Percentiles rank a stretch among this genome's conserved stretches.
phyloP scores from a whole-genome alignment of 2,797 vertebrate genomes.

The Xiphophorus birchmanni region DNA sequence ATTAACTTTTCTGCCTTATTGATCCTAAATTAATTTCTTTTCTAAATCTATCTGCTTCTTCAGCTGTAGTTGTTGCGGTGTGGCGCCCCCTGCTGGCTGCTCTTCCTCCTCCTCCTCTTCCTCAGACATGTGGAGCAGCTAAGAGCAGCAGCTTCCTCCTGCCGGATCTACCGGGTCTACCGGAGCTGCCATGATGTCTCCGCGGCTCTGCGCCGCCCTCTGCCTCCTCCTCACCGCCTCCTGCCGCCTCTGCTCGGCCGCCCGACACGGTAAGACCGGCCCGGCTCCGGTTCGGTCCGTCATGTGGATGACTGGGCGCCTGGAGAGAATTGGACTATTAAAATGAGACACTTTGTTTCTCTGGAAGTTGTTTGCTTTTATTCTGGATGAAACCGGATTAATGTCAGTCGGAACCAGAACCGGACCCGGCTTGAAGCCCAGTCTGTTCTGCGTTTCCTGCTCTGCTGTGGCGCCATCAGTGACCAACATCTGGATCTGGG shows the following conservation, averaged over 20 bases:
- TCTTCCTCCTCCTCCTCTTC: conserved; percentile 1
- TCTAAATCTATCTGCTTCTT: background rate
- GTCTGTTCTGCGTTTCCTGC: too few relatives aligned
- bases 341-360: background rate
- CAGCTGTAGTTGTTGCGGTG: background rate
- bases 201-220: conserved; percentile 73
- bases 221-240: conserved; percentile 78
- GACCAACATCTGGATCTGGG: too few relatives aligned
- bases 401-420: background rate
- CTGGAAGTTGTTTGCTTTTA: background rate
- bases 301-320: too few relatives aligned
- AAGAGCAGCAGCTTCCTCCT: conserved; percentile 30
- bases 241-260: conserved; percentile 72
- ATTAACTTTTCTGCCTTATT: too few relatives aligned
- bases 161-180: too few relatives aligned
- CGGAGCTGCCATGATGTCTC: conserved; percentile 69
- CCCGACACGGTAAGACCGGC: conserved; percentile 78
- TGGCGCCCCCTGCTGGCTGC: conserved; percentile 33
- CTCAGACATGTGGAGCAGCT: conserved; percentile 60
- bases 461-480: too few relatives aligned
- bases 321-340: too few relatives aligned
- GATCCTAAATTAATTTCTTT: too few relatives aligned
- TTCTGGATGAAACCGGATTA: background rate
- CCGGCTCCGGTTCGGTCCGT: background rate
- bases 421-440: too few relatives aligned